phyloP scores from a whole-genome alignment of 1,140 invertebrate genomes.

The Coenobita brevimanus region DNA sequence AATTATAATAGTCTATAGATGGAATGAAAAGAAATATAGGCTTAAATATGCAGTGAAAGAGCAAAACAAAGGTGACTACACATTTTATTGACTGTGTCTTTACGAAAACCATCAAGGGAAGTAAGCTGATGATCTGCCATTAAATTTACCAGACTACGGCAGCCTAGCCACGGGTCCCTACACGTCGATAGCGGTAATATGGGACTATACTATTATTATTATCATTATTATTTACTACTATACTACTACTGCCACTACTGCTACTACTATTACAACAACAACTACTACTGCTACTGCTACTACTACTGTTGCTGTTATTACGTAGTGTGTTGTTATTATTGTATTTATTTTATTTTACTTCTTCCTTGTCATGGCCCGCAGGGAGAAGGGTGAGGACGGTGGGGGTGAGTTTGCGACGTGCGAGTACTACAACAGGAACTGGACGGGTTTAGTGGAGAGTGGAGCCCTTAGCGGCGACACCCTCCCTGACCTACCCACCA shows the following conservation, averaged over 20 bases:
- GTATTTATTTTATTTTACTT: neutral
- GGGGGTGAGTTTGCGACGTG: slow-evolving; percentile 24
- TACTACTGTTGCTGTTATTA: neutral
- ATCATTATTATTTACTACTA: no score
- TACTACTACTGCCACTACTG: neutral
- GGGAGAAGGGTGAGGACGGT: neutral
- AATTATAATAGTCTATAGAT: no score
- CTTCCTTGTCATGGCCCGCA: neutral
- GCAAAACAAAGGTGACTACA: no score
- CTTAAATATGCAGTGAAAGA: no score
- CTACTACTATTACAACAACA: neutral
- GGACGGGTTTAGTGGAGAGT: slow-evolving; percentile 9
- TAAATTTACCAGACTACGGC: no score
- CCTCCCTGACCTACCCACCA: slow-evolving; percentile 2
- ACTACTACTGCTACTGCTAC: slow-evolving; percentile 2
- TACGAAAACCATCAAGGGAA: no score
- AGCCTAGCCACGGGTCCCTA: no score
- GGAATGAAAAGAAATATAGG: no score
- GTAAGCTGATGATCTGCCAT: no score
- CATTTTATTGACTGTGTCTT: no score
- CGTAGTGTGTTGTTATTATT: neutral
- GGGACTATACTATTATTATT: neutral
- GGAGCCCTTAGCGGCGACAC: neutral
- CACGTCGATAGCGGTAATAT: neutral
- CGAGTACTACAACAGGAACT: slow-evolving; percentile 40